Evolutionary conservation across 2,797 vertebrate genomes (phyloP).

Genomic region (Ptychobarbus kaznakovi): DNA sequence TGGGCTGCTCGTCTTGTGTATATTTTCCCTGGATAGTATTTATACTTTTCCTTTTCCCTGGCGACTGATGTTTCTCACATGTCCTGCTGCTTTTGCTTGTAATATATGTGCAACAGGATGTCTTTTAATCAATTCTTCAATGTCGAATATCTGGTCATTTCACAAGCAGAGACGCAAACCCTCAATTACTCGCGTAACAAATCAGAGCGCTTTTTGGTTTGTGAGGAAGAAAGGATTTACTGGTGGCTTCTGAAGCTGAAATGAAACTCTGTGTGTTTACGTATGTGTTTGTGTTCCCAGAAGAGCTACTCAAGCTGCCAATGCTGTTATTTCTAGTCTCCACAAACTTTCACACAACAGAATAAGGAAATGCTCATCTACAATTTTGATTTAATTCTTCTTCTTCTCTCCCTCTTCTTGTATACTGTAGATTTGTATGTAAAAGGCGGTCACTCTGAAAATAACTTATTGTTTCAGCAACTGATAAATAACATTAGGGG

Average conservation of each 20-base stretch:
- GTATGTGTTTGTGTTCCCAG: conserved; percentile 48
- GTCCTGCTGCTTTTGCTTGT: conserved; percentile 29
- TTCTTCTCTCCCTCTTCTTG: conserved; percentile 1
- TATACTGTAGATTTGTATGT: conserved; percentile 19
- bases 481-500: neutral
- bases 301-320: conserved; percentile 38
- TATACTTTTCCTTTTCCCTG: conserved; percentile 30
- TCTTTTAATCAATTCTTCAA: conserved; percentile 37
- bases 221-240: conserved; percentile 52
- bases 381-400: conserved; percentile 29
- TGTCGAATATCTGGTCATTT: conserved; percentile 47
- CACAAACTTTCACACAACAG: conserved; percentile 22
- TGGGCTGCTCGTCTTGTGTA: conserved; percentile 20
- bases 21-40: conserved; percentile 32
- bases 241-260: conserved; percentile 56
- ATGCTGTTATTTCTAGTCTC: conserved; percentile 49
- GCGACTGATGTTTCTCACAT: conserved; percentile 21
- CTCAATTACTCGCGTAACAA: conserved; percentile 60
- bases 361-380: conserved; percentile 42
- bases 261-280: conserved; percentile 50
- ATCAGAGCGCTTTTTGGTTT: conserved; percentile 49
- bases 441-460: conserved; percentile 1
- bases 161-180: conserved; percentile 48
- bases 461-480: neutral
- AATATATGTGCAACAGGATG: conserved; percentile 40